These are phyloP conservation scores for Arenaria interpres DNA, from an alignment of 2,113 vertebrate species.

Conservation along the genomic window DNA sequence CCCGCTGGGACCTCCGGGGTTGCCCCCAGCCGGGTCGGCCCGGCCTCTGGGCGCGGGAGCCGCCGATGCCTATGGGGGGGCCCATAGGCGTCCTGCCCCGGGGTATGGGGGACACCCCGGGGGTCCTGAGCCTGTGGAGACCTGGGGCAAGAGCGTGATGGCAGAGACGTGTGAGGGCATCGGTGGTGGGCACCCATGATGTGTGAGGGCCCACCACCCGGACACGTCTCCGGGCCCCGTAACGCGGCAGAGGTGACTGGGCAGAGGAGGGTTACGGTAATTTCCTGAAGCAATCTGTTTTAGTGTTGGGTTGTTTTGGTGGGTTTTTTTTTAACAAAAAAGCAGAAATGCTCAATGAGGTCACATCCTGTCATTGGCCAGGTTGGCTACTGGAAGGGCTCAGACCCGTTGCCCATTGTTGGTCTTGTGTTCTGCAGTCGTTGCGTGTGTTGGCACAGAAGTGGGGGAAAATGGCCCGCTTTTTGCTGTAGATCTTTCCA, in stretches of 20 bases:
- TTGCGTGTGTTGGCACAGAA: rapidly evolving
- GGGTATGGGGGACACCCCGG: too few species aligned
- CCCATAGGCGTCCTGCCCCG: background rate
- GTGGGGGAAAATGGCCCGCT: rapidly evolving
- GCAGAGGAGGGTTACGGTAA: rapidly evolving
- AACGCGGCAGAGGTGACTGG: rapidly evolving
- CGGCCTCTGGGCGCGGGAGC: background rate
- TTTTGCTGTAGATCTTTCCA: background rate
- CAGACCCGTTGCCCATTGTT: rapidly evolving
- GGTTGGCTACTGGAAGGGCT: background rate
- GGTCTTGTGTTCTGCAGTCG: rapidly evolving
- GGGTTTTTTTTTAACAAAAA: background rate
- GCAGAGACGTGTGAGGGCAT: rapidly evolving
- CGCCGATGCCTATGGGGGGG: background rate
- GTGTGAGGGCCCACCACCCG: background rate
- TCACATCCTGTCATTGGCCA: rapidly evolving
- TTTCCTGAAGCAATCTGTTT: background rate
- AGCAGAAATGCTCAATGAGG: background rate
- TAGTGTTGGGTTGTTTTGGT: background rate
- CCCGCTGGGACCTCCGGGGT: background rate
- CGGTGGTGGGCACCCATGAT: rapidly evolving
- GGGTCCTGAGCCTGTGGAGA: background rate
- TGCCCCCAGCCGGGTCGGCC: rapidly evolving
- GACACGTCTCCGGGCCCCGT: rapidly evolving
- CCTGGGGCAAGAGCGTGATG: rapidly evolving